Conservation (phyloP, 2,797 vertebrate species). For the Rallus crepitans region DNA sequence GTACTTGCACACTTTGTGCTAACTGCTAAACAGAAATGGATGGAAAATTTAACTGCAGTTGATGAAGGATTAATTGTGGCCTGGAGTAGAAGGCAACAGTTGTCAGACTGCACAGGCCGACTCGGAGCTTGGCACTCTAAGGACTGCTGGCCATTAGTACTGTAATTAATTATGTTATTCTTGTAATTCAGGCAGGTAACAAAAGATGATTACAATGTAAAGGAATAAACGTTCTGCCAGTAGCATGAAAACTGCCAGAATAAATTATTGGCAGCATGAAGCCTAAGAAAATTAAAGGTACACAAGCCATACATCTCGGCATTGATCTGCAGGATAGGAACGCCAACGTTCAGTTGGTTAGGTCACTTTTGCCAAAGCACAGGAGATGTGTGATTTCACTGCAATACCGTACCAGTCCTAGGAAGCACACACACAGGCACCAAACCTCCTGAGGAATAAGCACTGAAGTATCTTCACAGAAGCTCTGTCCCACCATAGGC, state of each 20-base stretch:
- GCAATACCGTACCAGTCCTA: not conserved
- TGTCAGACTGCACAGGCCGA: not conserved
- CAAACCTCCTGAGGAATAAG: not conserved
- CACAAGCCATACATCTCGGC: not conserved
- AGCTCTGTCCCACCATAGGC: not conserved
- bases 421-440: not conserved
- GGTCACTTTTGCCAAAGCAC: not conserved
- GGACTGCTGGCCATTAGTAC: not conserved
- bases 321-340: not conserved
- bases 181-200: not conserved
- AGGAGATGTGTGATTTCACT: not conserved
- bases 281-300: not conserved
- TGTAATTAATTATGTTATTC: slow-evolving; percentile 25
- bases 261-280: not conserved
- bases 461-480: not conserved
- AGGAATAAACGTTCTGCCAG: not conserved
- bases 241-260: not conserved
- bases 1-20: not conserved
- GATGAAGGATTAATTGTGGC: not conserved
- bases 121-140: not conserved
- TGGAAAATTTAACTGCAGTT: not conserved
- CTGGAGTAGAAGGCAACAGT: not conserved
- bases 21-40: not conserved
- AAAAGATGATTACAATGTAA: not conserved
- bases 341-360: not conserved